A percentile compares a stretch with the other conserved stretches of the same genome.
phyloP scores from a whole-genome alignment of 2,113 vertebrate genomes.

The Cromileptes altivelis region DNA sequence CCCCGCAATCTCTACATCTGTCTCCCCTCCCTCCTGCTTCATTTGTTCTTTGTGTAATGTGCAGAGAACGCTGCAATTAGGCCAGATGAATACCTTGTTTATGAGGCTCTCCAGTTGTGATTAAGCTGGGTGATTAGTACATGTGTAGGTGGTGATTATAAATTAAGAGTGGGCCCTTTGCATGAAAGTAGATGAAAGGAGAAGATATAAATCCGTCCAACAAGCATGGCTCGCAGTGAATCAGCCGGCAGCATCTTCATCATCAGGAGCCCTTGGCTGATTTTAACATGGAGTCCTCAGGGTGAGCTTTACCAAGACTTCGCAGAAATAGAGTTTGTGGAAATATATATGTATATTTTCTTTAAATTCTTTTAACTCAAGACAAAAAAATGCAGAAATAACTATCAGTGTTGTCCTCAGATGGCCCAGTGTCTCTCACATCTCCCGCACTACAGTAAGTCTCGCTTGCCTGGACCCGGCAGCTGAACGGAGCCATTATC shows the following conservation, averaged over 20 bases:
- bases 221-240: constrained; percentile 9
- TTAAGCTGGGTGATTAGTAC: constrained; percentile 71
- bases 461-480: constrained; percentile 13
- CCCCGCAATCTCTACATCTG: constrained; percentile 37
- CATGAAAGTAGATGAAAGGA: constrained; percentile 45
- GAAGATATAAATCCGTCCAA: constrained; percentile 12
- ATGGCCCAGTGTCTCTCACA: not conserved
- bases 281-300: not conserved
- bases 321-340: not conserved
- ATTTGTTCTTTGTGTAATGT: constrained; percentile 35
- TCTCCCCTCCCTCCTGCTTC: constrained; percentile 32
- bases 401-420: not conserved
- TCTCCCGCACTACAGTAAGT: constrained; percentile 21
- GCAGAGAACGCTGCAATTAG: constrained; percentile 54
- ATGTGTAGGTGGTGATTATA: constrained; percentile 70
- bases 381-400: not conserved
- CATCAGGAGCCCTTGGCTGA: not conserved
- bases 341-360: not conserved
- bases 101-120: constrained; percentile 62
- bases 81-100: constrained; percentile 56
- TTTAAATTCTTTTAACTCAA: not conserved
- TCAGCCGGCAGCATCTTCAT: constrained; percentile 17
- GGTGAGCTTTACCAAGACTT: not conserved
- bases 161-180: constrained; percentile 55
- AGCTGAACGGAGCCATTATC: constrained; percentile 48